A percentile compares a stretch with the other conserved stretches of the same genome.
These are phyloP conservation scores for Harpagoxenus sublaevis DNA, from an alignment of 2,888 invertebrate genomes.

Conservation along the genomic window DNA sequence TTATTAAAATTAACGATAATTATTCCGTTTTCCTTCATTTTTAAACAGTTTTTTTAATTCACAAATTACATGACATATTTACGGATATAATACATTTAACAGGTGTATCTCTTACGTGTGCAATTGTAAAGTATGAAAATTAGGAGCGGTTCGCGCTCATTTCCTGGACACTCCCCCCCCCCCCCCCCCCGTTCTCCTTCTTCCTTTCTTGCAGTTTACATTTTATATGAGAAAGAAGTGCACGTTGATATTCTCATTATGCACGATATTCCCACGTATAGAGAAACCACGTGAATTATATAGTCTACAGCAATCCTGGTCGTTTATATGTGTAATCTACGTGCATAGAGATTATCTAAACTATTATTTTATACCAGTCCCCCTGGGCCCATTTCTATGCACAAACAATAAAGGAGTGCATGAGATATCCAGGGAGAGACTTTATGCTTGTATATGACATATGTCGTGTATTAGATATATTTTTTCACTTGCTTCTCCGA, in stretches of 20 bases:
- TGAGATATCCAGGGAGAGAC: background rate
- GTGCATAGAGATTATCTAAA: constrained; percentile 45
- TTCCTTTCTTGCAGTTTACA: constrained; percentile 2
- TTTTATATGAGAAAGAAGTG: constrained; percentile 11
- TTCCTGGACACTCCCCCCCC: background rate
- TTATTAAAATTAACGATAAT: background rate
- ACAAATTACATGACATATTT: background rate
- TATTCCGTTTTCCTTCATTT: background rate
- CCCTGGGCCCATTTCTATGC: background rate
- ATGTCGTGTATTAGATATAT: background rate
- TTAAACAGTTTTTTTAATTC: background rate
- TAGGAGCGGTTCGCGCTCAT: constrained; percentile 1
- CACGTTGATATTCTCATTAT: constrained; percentile 25
- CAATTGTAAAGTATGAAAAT: background rate
- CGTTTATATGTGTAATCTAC: constrained; percentile 41
- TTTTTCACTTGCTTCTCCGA: constrained; percentile 6
- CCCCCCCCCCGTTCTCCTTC: background rate
- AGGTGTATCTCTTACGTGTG: background rate
- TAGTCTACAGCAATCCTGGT: constrained; percentile 9
- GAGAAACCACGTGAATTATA: constrained; percentile 32
- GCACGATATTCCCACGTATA: constrained; percentile 21
- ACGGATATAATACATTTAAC: background rate
- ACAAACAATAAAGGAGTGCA: constrained; percentile 13
- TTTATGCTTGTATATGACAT: background rate
- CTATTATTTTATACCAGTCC: constrained; percentile 33